These are phyloP conservation scores for Petrophora chlorosata DNA, from an alignment of 2,888 invertebrate species.

Conservation along the genomic window DNA sequence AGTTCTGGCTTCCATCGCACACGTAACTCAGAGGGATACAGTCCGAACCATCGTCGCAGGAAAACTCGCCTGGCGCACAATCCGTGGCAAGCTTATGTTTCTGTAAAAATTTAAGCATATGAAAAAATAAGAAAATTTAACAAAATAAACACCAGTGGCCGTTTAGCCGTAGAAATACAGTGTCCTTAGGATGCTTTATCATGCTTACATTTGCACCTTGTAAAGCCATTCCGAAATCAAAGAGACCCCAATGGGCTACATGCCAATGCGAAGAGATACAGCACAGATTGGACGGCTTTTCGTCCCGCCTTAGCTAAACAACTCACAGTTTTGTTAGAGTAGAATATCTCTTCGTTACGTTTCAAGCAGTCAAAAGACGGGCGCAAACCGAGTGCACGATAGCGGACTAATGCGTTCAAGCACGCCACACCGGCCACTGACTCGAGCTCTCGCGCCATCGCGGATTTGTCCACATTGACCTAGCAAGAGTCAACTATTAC, in stretches of 20 bases:
- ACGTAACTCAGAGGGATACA: constrained; percentile 85
- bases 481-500: constrained; percentile 5
- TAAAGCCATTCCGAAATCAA: background rate
- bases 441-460: constrained; percentile 5
- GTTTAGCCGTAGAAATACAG: too few species aligned
- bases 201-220: too few species aligned
- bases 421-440: background rate
- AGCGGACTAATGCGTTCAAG: constrained; percentile 13
- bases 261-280: too few species aligned
- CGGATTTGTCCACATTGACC: constrained; percentile 1
- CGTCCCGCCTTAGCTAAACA: too few species aligned
- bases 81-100: constrained; percentile 41
- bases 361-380: constrained; percentile 16
- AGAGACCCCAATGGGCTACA: background rate
- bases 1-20: constrained; percentile 88
- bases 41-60: constrained; percentile 67
- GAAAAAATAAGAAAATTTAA: background rate
- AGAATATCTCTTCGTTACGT: constrained; percentile 1
- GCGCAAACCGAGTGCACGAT: constrained; percentile 10
- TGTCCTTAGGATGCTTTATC: background rate
- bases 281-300: too few species aligned
- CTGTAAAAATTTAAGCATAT: constrained; percentile 30
- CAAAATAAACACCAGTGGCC: too few species aligned
- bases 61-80: constrained; percentile 56
- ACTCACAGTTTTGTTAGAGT: constrained; percentile 10